Evolutionary conservation across 2,888 invertebrate genomes (phyloP).

Genomic region (Cylindroiulus punctatus): DNA sequence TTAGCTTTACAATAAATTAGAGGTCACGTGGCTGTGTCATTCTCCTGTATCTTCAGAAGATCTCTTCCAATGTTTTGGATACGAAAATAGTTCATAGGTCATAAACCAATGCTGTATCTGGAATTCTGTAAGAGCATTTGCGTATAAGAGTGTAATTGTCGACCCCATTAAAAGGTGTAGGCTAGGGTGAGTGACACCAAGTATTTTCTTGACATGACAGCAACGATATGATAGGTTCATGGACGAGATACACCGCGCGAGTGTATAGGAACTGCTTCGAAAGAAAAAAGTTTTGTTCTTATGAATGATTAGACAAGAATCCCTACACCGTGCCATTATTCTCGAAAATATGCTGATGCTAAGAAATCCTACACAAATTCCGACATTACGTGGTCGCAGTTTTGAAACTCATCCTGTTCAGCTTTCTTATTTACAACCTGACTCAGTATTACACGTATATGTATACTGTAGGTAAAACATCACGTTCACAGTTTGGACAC

Average conservation of each 20-base stretch:
- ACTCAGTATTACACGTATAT: not conserved
- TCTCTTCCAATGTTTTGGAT: not conserved
- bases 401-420: slow-evolving; percentile 23
- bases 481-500: slow-evolving; percentile 14
- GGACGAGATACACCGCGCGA: not conserved
- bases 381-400: not conserved
- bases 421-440: not conserved
- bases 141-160: not conserved
- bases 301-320: slow-evolving; percentile 38
- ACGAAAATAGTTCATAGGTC: not conserved
- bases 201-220: not conserved
- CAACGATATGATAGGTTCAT: not conserved
- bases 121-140: not conserved
- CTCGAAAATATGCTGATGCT: slow-evolving; percentile 15
- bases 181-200: slow-evolving; percentile 37
- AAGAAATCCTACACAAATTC: not conserved
- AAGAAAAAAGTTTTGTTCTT: not conserved
- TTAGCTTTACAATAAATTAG: not conserved
- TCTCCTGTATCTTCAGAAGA: not conserved
- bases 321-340: slow-evolving; percentile 17
- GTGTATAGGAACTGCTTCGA: not conserved
- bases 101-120: not conserved
- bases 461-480: not conserved
- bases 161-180: slow-evolving; percentile 46
- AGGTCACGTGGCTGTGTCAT: not conserved